Evolutionary conservation across 2,797 vertebrate genomes (phyloP).

Genomic region (Cuniculus paca): DNA sequence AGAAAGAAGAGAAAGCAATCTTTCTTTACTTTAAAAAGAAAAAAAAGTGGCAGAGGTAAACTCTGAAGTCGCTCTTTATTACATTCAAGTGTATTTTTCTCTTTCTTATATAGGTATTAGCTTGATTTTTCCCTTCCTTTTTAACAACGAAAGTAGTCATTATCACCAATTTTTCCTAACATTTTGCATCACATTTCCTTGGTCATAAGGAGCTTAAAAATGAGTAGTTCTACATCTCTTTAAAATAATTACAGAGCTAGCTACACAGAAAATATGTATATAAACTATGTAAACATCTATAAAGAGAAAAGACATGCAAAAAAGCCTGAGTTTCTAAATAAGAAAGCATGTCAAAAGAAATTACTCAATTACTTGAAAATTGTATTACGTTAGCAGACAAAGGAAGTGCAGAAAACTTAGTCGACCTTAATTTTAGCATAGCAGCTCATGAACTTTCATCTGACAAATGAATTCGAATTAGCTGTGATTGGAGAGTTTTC

Average conservation of each 20-base stretch:
- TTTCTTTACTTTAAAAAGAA: constrained; percentile 23
- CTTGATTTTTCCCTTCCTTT: constrained; percentile 32
- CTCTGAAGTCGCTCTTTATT: constrained; percentile 2
- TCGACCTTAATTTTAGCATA: constrained; percentile 79
- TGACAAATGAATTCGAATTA: constrained; percentile 82
- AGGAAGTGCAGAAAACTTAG: constrained; percentile 78
- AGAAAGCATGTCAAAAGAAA: constrained; percentile 73
- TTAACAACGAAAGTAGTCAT: constrained; percentile 34
- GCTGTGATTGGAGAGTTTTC: constrained; percentile 46
- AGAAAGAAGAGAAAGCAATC: not conserved
- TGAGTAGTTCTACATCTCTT: constrained; percentile 28
- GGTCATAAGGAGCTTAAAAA: constrained; percentile 28
- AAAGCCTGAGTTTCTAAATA: constrained; percentile 66
- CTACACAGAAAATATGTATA: constrained; percentile 15
- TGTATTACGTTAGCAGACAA: constrained; percentile 74
- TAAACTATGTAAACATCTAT: constrained; percentile 61
- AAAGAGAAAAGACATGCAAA: constrained; percentile 61
- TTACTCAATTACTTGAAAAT: constrained; percentile 78
- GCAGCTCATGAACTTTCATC: constrained; percentile 64
- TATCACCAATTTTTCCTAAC: not conserved
- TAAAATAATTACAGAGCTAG: constrained; percentile 63
- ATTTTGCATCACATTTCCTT: constrained; percentile 29
- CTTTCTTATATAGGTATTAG: constrained; percentile 2
- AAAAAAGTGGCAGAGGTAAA: not conserved
- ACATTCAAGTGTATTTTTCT: not conserved